Conservation (phyloP, 2,797 vertebrate species). For the Microtus agrestis region DNA sequence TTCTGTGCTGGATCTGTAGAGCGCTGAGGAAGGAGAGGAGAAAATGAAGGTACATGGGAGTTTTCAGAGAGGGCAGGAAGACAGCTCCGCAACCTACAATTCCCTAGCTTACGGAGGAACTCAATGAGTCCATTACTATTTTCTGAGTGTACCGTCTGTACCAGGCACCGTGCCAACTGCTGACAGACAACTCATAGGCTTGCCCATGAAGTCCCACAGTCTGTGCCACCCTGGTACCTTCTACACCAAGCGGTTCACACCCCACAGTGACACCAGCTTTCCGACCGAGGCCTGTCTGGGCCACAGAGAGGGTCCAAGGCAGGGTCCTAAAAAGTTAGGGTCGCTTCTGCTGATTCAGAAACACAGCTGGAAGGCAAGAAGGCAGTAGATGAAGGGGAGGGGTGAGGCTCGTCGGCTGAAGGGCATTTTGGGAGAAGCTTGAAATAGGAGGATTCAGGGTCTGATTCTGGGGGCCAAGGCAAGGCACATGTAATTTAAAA, state of each 20-base stretch:
- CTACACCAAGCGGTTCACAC: accelerated
- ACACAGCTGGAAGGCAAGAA: background rate
- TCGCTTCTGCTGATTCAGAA: background rate
- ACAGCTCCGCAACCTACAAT: accelerated
- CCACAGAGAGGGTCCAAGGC: background rate
- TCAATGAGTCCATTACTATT: background rate
- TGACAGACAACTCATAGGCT: background rate
- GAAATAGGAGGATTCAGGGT: background rate
- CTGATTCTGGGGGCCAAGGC: background rate
- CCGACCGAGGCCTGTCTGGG: background rate
- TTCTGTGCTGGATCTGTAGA: accelerated
- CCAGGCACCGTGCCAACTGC: background rate
- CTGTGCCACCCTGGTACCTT: background rate
- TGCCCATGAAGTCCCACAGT: background rate
- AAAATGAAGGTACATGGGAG: background rate
- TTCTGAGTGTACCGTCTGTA: background rate
- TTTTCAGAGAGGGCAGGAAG: too few relatives aligned
- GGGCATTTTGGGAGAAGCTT: background rate
- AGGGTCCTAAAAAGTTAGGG: background rate
- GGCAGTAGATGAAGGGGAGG: background rate
- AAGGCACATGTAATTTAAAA: too few relatives aligned
- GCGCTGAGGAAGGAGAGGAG: background rate
- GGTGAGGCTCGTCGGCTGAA: background rate
- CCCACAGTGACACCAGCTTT: background rate
- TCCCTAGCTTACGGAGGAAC: background rate